Base-by-base conservation (phyloP, 2,113 vertebrate genomes). In the Anser brachyrhynchus region DNA sequence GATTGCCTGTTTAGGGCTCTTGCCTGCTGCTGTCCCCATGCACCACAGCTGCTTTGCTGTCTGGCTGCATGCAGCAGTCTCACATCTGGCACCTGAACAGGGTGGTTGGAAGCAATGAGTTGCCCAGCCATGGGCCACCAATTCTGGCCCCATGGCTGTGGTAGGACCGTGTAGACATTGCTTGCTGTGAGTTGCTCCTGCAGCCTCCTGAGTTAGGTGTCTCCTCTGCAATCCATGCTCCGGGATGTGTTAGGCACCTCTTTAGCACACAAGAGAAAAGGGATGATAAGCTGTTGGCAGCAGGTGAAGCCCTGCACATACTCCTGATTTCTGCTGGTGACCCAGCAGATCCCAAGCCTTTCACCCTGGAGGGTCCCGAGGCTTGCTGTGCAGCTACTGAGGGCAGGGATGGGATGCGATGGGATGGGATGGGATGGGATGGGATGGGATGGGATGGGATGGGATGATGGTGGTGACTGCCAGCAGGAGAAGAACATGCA, bases 401-500 rank as follows among this genome's bases (percentile, higher is more conserved):
- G 31, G 33, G 52, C 14, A 25, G 62, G 39, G 39, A 28, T 41
- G 26, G 18, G 26, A 29, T 41, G 39, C 37, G 61, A 39, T 18
- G 37, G 35, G n/a, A 37, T 16, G 35, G 18, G 26, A 29, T 41
- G 39, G 62, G 61, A 39, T 18, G 37, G 35, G n/a, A 37, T 16
- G 35, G 16, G 22, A 7, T 7, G 23, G 25, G 22, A 61, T 14
- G 22, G 33, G 12, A 26, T 16, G 15, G 35, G 26, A 54, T 26
- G 28, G 16, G 37, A 28, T 37, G n/a, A 11, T 61, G 31, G 11
- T 21, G 35, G 59, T 77, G 51, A 15, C 15, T 41, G 4, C 20
- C 51, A 46, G 28, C 16, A 55, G 61, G 5, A 77, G 7, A 35
- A 41, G 9, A 14, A 41, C 7, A 3, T 33, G 33, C 0, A 0